Evolutionary conservation across 2,888 invertebrate genomes (phyloP).

Genomic region (Coleophora flavipennella): DNA sequence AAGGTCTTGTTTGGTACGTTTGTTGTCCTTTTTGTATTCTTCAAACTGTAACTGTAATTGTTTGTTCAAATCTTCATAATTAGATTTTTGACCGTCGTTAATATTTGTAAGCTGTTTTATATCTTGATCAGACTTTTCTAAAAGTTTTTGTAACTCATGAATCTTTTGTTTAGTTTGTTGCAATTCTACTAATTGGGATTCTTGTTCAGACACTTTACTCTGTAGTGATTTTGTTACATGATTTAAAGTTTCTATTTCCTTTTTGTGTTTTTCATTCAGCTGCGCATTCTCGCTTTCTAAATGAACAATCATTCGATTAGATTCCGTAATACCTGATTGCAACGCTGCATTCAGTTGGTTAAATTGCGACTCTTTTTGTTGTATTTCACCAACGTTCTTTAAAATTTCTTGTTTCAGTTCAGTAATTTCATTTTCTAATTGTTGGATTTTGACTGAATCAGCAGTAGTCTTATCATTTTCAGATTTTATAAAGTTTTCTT

Average conservation of each 20-base stretch:
- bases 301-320: conserved; percentile 37
- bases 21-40: conserved; percentile 58
- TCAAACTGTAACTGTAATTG: conserved; percentile 55
- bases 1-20: conserved; percentile 66
- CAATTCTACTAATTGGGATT: conserved; percentile 44
- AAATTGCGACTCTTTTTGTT: conserved; percentile 42
- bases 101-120: conserved; percentile 57
- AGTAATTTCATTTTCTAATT: conserved; percentile 38
- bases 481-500: conserved; percentile 41
- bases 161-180: conserved; percentile 49
- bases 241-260: conserved; percentile 51
- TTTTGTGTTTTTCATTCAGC: conserved; percentile 43
- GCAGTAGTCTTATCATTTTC: conserved; percentile 36
- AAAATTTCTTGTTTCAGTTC: conserved; percentile 36
- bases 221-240: conserved; percentile 41
- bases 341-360: conserved; percentile 37
- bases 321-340: conserved; percentile 39
- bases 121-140: conserved; percentile 57
- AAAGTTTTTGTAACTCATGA: conserved; percentile 46
- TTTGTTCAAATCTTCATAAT: conserved; percentile 62
- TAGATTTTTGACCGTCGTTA: conserved; percentile 61
- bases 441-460: conserved; percentile 34
- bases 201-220: conserved; percentile 39
- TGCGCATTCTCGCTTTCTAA: conserved; percentile 48
- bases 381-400: conserved; percentile 32